Base-by-base conservation (phyloP, 2,888 invertebrate genomes). In the Eupithecia exiguata region DNA sequence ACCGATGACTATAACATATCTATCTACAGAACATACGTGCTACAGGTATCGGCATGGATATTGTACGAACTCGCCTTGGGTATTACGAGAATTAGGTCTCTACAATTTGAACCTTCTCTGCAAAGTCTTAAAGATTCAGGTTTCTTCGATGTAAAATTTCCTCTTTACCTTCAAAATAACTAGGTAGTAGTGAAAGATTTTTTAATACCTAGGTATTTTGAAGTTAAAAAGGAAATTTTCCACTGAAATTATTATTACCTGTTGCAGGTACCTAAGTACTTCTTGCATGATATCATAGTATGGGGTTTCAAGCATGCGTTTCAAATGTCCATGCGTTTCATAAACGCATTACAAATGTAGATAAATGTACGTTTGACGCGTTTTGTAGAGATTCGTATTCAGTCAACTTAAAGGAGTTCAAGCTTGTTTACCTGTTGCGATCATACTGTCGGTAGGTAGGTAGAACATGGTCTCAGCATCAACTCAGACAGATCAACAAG, bases 401-500 rank as follows among this genome's bases (percentile, higher is more conserved):
- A 53, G 10, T 53, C 49, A 21, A 21, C 21, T 21, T 21, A 21
- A 6, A 53, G 6, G 9, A 53, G 10, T 49, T 53, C 4, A 21
- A 53, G 53, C 21, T 21, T 53, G n/a, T 53, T 53, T 53, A 53
- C 53, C n/a, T 38, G 9, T 9, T 30, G 30, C 43, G 43, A 46
- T 18, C 18, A 46, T 18, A 1, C 16, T 16, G 43, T 43, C 16
- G 43, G 46, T 46, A n/a, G n/a, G n/a, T n/a, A n/a, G n/a, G n/a
- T n/a, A n/a, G n/a, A n/a, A 18, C 43, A 43, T 1, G 49, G n/a
- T n/a, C 18, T 46, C n/a, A 10, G 21, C 49, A 53, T 16, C 6
- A 16, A 30, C 61, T 61, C 30, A 30, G 61, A 61, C 25, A 61
- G 16, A 61, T 61, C 61, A 62, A 62, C 53, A 38, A 68, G 38